Conservation (phyloP, 2,113 vertebrate species). For the Porphyrio hochstetteri region DNA sequence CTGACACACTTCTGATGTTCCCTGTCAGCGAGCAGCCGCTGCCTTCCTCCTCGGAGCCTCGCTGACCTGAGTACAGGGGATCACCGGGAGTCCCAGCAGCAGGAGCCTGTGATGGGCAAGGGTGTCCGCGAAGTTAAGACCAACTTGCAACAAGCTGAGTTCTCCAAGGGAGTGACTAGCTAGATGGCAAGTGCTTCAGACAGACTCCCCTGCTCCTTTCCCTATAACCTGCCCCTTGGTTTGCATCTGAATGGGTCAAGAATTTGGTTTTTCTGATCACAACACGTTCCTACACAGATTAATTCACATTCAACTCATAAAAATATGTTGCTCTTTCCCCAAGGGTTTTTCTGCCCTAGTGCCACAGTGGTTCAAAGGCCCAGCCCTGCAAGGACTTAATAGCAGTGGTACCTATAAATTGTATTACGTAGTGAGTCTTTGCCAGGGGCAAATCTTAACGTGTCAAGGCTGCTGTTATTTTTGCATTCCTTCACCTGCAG, state of each 20-base stretch:
- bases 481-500: neutral
- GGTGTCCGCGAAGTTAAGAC: neutral
- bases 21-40: neutral
- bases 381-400: neutral
- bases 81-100: accelerated
- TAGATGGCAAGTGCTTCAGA: neutral
- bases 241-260: neutral
- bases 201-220: neutral
- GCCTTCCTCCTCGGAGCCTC: neutral
- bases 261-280: neutral
- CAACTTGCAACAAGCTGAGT: neutral
- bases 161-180: neutral
- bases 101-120: neutral
- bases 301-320: neutral
- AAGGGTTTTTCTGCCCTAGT: neutral
- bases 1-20: neutral
- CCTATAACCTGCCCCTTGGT: neutral
- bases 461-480: neutral
- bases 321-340: neutral
- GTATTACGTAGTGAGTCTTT: neutral
- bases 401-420: neutral
- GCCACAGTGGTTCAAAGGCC: neutral
- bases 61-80: neutral
- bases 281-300: neutral
- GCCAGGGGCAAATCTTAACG: neutral